Conservation (phyloP, 2,888 invertebrate genomes). For the Didymodactylos carnosus region DNA sequence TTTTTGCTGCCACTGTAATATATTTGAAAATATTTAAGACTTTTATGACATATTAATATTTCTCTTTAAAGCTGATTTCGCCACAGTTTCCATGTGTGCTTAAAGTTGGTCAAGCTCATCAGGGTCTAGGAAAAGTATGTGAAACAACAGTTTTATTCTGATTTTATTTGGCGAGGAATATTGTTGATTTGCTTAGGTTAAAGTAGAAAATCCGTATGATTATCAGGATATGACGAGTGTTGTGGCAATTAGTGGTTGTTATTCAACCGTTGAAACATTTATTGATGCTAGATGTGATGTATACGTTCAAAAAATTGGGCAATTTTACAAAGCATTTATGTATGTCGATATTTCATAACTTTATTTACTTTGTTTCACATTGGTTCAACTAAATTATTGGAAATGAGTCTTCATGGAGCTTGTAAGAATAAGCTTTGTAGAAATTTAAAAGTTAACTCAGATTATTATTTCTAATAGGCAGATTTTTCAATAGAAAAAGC, state of each 20-base stretch:
- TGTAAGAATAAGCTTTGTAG: too few relatives aligned
- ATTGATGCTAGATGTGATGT: constrained; percentile 92
- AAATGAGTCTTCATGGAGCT: too few relatives aligned
- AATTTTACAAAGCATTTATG: constrained; percentile 82
- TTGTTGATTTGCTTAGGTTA: constrained; percentile 12
- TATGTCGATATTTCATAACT: too few relatives aligned
- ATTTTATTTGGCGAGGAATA: too few relatives aligned
- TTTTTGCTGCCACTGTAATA: too few relatives aligned
- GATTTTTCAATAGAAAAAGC: too few relatives aligned
- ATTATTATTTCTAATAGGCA: too few relatives aligned
- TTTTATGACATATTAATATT: not conserved
- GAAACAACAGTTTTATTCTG: not conserved
- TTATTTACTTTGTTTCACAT: too few relatives aligned
- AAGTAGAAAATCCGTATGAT: constrained; percentile 65
- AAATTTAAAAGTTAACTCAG: too few relatives aligned
- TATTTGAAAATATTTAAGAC: not conserved
- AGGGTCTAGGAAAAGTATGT: constrained; percentile 71
- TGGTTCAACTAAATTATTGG: too few relatives aligned
- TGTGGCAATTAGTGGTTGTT: constrained; percentile 66
- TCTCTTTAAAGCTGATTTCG: constrained; percentile 26
- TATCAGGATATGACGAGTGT: constrained; percentile 77
- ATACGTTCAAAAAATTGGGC: constrained; percentile 90
- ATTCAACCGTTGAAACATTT: constrained; percentile 85
- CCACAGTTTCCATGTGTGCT: constrained; percentile 79
- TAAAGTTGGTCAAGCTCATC: constrained; percentile 89